Conservation (phyloP, 2,888 invertebrate species). For the Periphyllus acericola region DNA sequence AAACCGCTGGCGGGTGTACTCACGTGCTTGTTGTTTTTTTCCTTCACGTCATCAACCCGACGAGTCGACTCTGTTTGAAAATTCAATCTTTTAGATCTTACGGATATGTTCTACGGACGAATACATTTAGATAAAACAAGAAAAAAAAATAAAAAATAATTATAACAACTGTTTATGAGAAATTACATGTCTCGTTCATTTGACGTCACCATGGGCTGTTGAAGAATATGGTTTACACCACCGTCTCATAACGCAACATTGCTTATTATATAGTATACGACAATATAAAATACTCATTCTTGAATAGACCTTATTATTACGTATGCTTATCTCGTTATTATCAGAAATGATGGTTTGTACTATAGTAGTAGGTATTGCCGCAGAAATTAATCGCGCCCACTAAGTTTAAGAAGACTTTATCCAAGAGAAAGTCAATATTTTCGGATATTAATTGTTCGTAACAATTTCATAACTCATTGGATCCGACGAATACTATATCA, state of each 20-base stretch:
- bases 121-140: neutral
- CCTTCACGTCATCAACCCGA: neutral
- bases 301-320: too few species aligned
- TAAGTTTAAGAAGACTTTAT: too few species aligned
- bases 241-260: neutral
- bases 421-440: too few species aligned
- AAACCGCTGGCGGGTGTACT: constrained; percentile 54
- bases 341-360: too few species aligned
- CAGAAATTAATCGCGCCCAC: too few species aligned
- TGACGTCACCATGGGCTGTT: neutral
- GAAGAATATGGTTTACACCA: neutral
- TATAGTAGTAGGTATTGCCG: too few species aligned
- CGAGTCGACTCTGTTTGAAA: neutral
- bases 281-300: too few species aligned
- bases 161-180: neutral
- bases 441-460: too few species aligned
- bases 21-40: constrained; percentile 33
- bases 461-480: too few species aligned
- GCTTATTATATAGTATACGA: too few species aligned
- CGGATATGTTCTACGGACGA: neutral
- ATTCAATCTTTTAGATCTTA: neutral
- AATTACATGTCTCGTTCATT: neutral
- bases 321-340: too few species aligned
- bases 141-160: neutral
- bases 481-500: too few species aligned